Evolutionary conservation across 2,797 vertebrate species (phyloP).

Genomic region (Euphonia xanthogaster): DNA sequence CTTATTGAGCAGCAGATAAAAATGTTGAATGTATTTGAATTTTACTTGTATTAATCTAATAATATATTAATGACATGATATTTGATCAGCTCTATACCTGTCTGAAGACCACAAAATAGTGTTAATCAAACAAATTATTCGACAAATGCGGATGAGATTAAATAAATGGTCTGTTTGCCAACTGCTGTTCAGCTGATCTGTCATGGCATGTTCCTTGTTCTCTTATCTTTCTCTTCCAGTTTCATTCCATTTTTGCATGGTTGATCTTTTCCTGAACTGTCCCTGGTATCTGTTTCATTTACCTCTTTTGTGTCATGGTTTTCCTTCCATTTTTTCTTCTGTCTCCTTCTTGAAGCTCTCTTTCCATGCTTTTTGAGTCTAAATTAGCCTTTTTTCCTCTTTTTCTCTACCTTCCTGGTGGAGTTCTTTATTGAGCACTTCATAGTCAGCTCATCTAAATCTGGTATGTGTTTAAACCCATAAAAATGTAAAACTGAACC

Average conservation of each 20-base stretch:
- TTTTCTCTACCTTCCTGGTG: background rate
- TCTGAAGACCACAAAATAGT: background rate
- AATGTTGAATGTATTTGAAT: background rate
- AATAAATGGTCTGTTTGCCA: background rate
- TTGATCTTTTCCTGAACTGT: background rate
- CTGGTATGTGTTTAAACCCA: background rate
- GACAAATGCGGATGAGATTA: background rate
- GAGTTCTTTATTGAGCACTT: background rate
- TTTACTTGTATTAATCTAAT: background rate
- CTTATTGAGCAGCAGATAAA: background rate
- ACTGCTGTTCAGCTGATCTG: background rate
- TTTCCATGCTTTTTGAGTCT: background rate
- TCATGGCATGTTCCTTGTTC: background rate
- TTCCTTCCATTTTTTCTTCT: background rate
- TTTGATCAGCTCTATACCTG: background rate
- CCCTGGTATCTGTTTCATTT: background rate
- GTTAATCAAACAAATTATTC: constrained; percentile 29
- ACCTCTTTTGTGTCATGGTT: background rate
- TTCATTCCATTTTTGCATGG: background rate
- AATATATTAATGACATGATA: background rate
- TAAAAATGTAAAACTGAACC: background rate
- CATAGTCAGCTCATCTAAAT: background rate
- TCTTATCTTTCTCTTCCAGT: constrained; percentile 1
- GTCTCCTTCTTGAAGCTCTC: background rate
- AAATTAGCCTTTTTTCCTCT: background rate